Conservation (phyloP, 2,888 invertebrate genomes). For the Nasonia oneida region DNA sequence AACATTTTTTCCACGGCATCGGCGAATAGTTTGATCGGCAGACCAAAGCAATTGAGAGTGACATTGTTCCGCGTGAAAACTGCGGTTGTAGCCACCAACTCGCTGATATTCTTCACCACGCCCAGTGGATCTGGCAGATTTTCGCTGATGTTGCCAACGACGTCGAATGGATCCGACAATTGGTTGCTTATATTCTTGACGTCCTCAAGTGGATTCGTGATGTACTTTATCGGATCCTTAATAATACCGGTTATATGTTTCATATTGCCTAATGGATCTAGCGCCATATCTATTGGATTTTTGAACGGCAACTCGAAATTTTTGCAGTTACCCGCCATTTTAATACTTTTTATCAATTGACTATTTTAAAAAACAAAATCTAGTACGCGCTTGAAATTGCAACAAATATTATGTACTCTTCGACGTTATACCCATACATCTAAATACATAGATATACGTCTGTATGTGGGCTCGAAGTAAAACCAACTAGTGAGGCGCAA, state of each 20-base stretch:
- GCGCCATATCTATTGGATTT: background rate
- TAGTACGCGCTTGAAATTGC: too few species aligned
- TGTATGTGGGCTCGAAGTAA: too few species aligned
- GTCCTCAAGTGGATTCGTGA: background rate
- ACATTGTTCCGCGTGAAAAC: conserved; percentile 10
- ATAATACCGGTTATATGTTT: background rate
- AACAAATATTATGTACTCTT: too few species aligned
- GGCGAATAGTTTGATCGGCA: conserved; percentile 25
- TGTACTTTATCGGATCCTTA: background rate
- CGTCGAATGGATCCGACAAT: background rate
- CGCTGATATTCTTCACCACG: conserved; percentile 13
- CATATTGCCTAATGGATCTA: background rate
- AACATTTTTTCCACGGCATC: background rate
- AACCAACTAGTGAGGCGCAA: too few species aligned
- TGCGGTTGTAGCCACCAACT: conserved; percentile 6
- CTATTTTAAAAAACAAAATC: too few species aligned
- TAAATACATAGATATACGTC: too few species aligned
- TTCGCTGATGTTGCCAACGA: background rate
- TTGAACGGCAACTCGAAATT: background rate
- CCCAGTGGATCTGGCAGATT: background rate
- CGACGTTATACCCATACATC: too few species aligned
- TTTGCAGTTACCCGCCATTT: background rate
- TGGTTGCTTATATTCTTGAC: background rate
- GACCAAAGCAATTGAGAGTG: conserved; percentile 41
- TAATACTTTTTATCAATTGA: background rate